A percentile compares a stretch with the other conserved stretches of the same genome.
phyloP scores from a whole-genome alignment of 2,797 vertebrate genomes.

The Columba guinea region DNA sequence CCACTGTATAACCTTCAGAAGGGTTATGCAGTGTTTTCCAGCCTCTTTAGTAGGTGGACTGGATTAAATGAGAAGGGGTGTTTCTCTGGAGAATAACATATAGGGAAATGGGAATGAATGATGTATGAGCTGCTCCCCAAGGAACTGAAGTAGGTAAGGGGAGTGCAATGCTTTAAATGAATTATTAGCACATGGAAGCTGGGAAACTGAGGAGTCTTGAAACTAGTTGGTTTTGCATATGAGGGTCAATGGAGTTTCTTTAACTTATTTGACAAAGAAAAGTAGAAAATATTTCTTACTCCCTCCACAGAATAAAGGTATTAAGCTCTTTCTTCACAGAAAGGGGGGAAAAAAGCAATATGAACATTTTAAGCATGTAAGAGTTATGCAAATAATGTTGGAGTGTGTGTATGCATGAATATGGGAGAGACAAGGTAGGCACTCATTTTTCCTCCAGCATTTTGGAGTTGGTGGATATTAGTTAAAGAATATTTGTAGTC shows the following conservation, averaged over 20 bases:
- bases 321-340: not conserved
- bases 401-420: not conserved
- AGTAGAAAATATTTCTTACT: not conserved
- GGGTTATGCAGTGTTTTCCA: not conserved
- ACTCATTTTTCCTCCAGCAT: not conserved
- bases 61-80: not conserved
- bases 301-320: not conserved
- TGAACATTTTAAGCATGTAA: not conserved
- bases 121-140: not conserved
- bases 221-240: not conserved
- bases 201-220: not conserved
- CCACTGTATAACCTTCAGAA: not conserved
- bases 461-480: not conserved
- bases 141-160: not conserved
- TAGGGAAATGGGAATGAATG: not conserved
- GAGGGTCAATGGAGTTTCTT: not conserved
- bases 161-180: not conserved
- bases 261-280: not conserved
- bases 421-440: not conserved
- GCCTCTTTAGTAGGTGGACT: not conserved
- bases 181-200: not conserved
- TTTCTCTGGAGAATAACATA: not conserved
- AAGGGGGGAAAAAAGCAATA: not conserved
- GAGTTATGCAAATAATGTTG: not conserved
- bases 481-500: not conserved